phyloP scores from a whole-genome alignment of 1,140 invertebrate genomes.

The Neodiprion pinetum region DNA sequence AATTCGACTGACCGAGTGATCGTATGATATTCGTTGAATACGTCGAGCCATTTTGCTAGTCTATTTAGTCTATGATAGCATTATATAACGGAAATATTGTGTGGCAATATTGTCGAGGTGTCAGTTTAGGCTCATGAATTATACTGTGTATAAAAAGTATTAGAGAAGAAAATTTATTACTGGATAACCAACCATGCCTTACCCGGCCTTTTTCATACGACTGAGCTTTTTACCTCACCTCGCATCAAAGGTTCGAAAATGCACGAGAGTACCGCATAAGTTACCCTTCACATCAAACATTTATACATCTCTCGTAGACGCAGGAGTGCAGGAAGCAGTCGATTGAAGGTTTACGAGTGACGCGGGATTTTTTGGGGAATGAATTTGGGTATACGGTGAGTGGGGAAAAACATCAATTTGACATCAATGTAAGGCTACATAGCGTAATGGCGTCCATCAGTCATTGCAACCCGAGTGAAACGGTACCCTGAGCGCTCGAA shows the following conservation, averaged over 20 bases:
- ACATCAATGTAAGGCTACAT: slow-evolving; percentile 64
- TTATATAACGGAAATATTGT: not conserved
- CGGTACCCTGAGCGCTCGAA: slow-evolving; percentile 42
- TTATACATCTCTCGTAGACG: not conserved
- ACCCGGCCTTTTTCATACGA: not conserved
- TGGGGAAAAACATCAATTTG: slow-evolving; percentile 20
- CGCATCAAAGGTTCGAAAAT: not conserved
- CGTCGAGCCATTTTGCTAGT: not conserved
- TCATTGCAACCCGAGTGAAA: slow-evolving; percentile 61
- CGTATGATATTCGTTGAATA: not conserved
- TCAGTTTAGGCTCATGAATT: not conserved
- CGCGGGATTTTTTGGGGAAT: not conserved
- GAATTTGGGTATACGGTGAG: slow-evolving; percentile 20
- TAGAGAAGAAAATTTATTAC: not conserved
- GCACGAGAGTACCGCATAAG: not conserved
- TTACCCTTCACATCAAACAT: not conserved
- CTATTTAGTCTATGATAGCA: not conserved
- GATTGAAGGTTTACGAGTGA: not conserved
- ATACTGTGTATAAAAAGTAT: not conserved
- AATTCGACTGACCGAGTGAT: too few species aligned
- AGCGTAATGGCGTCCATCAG: slow-evolving; percentile 58
- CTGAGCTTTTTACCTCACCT: not conserved
- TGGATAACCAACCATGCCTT: not conserved
- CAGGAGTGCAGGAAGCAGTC: not conserved
- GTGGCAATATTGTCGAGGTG: not conserved